Evolutionary conservation across 2,888 invertebrate species (phyloP).

Genomic region (Drosophila pegasa): DNA sequence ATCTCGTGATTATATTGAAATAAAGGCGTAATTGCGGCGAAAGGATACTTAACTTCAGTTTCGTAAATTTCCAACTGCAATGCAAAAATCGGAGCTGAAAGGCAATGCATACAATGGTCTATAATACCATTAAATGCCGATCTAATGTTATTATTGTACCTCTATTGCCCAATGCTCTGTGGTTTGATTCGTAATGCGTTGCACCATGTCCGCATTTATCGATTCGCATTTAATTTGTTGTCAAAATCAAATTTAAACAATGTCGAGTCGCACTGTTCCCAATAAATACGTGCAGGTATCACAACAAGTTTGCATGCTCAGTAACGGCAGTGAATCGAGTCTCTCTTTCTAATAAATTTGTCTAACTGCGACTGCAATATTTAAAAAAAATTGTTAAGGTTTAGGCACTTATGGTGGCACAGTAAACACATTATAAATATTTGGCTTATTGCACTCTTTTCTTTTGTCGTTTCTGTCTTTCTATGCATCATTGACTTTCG

Average conservation of each 20-base stretch:
- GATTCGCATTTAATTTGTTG: neutral
- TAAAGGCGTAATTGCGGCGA: constrained; percentile 7
- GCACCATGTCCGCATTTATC: constrained; percentile 1
- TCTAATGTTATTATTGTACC: constrained; percentile 17
- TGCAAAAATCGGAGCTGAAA: constrained; percentile 4
- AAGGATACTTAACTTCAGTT: constrained; percentile 3
- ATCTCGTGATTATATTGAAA: constrained; percentile 16
- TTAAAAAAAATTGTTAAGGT: too few relatives aligned
- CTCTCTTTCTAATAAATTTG: too few relatives aligned
- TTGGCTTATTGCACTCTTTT: too few relatives aligned
- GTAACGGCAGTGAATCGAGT: constrained; percentile 15
- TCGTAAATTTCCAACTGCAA: neutral
- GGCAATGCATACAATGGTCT: constrained; percentile 6
- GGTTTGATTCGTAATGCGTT: neutral
- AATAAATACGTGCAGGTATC: neutral
- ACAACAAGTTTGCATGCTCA: constrained; percentile 1
- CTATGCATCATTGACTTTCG: too few relatives aligned
- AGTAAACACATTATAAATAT: too few relatives aligned
- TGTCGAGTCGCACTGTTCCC: neutral
- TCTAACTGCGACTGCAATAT: too few relatives aligned
- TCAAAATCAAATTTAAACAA: constrained; percentile 8
- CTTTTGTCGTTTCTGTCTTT: too few relatives aligned
- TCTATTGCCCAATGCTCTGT: neutral
- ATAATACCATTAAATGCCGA: constrained; percentile 20
- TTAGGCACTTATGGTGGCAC: too few relatives aligned